Percentiles rank a stretch among this genome's conserved stretches.
These are phyloP conservation scores for Parnassius orleans DNA, from an alignment of 2,888 invertebrate genomes.

Conservation along the genomic window DNA sequence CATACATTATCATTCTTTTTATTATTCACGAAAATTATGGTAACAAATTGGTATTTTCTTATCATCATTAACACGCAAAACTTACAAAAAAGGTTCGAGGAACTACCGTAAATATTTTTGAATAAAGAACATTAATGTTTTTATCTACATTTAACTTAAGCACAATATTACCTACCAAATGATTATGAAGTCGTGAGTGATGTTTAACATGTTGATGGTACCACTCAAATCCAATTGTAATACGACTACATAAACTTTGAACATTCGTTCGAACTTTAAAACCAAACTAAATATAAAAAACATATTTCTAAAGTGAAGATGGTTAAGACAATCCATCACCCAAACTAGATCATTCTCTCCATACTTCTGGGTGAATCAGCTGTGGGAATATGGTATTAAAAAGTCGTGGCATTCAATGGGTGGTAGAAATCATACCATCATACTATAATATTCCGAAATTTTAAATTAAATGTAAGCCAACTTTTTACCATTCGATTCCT, in stretches of 20 bases:
- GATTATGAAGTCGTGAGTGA: constrained; percentile 45
- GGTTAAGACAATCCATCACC: too few species aligned
- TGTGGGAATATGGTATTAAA: too few species aligned
- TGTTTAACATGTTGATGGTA: constrained; percentile 25
- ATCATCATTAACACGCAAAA: constrained; percentile 7
- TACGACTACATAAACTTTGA: constrained; percentile 17
- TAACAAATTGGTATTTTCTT: constrained; percentile 15
- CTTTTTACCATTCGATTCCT: too few species aligned
- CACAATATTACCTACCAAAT: constrained; percentile 40
- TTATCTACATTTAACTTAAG: constrained; percentile 34
- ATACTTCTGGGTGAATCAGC: too few species aligned
- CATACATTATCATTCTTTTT: constrained; percentile 9
- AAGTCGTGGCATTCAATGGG: too few species aligned
- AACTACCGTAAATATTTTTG: constrained; percentile 18
- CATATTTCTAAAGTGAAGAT: too few species aligned
- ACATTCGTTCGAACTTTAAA: constrained; percentile 4
- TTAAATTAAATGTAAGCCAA: too few species aligned
- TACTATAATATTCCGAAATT: too few species aligned
- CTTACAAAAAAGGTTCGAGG: constrained; percentile 10
- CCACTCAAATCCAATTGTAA: constrained; percentile 18
- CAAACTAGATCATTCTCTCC: too few species aligned
- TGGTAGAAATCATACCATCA: too few species aligned
- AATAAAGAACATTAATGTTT: constrained; percentile 27
- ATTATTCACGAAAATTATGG: constrained; percentile 6
- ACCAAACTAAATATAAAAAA: too few species aligned